These are phyloP conservation scores for Hypsopygia costalis DNA, from an alignment of 2,888 invertebrate genomes.

Conservation along the genomic window DNA sequence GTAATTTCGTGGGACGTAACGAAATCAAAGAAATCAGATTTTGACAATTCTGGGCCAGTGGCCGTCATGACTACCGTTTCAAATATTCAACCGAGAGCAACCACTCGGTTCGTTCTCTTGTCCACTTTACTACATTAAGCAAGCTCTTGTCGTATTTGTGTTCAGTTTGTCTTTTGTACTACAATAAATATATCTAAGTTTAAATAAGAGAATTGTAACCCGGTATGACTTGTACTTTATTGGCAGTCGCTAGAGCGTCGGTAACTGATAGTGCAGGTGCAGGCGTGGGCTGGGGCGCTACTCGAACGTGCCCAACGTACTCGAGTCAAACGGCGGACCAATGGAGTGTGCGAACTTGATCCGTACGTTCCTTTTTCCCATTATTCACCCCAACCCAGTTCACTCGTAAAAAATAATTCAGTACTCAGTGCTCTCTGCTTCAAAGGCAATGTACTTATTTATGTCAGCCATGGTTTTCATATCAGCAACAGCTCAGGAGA, in stretches of 20 bases:
- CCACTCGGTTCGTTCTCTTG: conserved; percentile 45
- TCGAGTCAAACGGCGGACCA: conserved; percentile 67
- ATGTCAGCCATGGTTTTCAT: conserved; percentile 43
- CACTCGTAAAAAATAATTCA: conserved; percentile 50
- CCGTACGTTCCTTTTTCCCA: conserved; percentile 77
- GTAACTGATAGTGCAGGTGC: conserved; percentile 65
- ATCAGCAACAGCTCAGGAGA: conserved; percentile 23
- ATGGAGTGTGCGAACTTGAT: conserved; percentile 75
- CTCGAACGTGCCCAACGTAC: conserved; percentile 52
- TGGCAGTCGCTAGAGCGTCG: conserved; percentile 77
- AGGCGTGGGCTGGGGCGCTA: conserved; percentile 55
- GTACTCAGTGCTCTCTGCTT: conserved; percentile 35
- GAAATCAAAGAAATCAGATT: conserved; percentile 94
- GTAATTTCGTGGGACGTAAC: conserved; percentile 90
- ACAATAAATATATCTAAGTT: conserved; percentile 69
- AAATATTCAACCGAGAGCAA: conserved; percentile 62
- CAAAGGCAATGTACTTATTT: conserved; percentile 27
- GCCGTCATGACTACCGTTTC: conserved; percentile 91
- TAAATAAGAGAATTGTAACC: conserved; percentile 67
- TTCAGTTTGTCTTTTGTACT: conserved; percentile 67
- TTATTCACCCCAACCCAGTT: conserved; percentile 67
- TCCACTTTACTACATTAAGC: conserved; percentile 51
- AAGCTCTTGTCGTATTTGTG: conserved; percentile 28
- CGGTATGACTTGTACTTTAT: conserved; percentile 79
- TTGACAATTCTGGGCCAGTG: conserved; percentile 91